Evolutionary conservation across 2,888 invertebrate species (phyloP).

Genomic region (Brachyptera risi): DNA sequence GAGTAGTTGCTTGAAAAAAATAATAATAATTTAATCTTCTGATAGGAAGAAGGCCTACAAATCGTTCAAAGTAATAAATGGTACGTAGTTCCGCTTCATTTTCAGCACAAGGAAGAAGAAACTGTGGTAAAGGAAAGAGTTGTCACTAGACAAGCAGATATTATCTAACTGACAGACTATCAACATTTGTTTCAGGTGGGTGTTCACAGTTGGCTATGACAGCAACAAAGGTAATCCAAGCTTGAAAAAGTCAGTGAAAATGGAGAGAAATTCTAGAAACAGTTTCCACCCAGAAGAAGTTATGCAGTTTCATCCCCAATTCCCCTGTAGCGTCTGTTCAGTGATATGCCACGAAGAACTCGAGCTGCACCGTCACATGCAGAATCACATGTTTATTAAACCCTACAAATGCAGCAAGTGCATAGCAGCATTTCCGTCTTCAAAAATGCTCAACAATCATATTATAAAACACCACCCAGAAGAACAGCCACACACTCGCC

Average conservation of each 20-base stretch:
- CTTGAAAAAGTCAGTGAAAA: not conserved
- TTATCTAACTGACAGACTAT: not conserved
- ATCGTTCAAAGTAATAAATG: no score
- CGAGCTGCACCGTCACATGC: not conserved
- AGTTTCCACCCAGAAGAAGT: not conserved
- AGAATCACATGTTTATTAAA: not conserved
- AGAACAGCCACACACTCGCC: no score
- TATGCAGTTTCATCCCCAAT: not conserved
- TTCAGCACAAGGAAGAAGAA: no score
- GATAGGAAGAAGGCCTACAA: no score
- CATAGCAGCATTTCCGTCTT: not conserved
- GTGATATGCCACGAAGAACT: not conserved
- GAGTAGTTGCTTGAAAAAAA: no score
- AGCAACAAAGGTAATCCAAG: not conserved
- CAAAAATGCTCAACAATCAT: not conserved
- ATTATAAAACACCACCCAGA: not conserved
- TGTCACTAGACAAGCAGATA: no score
- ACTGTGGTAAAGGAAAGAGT: no score
- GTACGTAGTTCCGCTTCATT: no score
- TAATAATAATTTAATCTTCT: no score
- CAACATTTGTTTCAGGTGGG: not conserved
- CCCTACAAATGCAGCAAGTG: not conserved
- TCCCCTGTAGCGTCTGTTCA: not conserved
- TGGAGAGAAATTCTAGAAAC: no score
- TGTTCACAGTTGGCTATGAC: not conserved